Percentiles rank a stretch among this genome's conserved stretches.
Conservation (phyloP, 2,113 vertebrate species). For the Etheostoma cragini region DNA sequence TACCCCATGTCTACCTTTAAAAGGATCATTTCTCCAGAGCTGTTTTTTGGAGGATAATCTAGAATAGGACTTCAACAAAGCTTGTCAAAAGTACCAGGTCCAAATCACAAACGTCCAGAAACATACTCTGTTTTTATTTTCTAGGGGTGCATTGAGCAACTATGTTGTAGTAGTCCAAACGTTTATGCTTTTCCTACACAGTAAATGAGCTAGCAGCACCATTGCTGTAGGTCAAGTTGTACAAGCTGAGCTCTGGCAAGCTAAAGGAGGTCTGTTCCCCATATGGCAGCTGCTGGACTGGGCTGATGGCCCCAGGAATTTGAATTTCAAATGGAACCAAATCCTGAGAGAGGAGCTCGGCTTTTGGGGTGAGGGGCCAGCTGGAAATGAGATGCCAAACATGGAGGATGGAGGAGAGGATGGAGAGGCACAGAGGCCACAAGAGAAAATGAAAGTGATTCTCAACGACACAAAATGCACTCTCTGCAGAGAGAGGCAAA, state of each 20-base stretch:
- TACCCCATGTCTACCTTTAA: constrained; percentile 2
- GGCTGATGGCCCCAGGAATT: constrained; percentile 72
- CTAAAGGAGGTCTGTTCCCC: constrained; percentile 63
- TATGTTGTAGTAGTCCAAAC: neutral
- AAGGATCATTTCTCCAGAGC: neutral
- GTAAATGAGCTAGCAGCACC: constrained; percentile 17
- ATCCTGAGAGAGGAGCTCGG: constrained; percentile 71
- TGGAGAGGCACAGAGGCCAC: constrained; percentile 1
- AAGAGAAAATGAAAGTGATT: constrained; percentile 10
- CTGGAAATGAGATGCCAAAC: constrained; percentile 65
- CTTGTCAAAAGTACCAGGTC: neutral
- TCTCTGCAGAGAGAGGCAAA: constrained; percentile 12
- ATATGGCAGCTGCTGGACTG: constrained; percentile 69
- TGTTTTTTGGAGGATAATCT: neutral
- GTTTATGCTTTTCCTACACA: constrained; percentile 6
- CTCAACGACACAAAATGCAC: constrained; percentile 12
- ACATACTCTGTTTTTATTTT: neutral
- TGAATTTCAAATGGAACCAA: constrained; percentile 74
- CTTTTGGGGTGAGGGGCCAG: constrained; percentile 69
- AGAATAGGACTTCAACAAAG: neutral
- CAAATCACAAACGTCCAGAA: neutral
- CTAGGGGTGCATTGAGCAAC: neutral
- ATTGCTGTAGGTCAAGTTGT: constrained; percentile 42
- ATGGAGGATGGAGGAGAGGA: constrained; percentile 45
- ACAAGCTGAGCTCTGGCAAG: constrained; percentile 41